Base-by-base conservation (phyloP, 2,888 invertebrate genomes). In the Polydrusus pterygomalis region DNA sequence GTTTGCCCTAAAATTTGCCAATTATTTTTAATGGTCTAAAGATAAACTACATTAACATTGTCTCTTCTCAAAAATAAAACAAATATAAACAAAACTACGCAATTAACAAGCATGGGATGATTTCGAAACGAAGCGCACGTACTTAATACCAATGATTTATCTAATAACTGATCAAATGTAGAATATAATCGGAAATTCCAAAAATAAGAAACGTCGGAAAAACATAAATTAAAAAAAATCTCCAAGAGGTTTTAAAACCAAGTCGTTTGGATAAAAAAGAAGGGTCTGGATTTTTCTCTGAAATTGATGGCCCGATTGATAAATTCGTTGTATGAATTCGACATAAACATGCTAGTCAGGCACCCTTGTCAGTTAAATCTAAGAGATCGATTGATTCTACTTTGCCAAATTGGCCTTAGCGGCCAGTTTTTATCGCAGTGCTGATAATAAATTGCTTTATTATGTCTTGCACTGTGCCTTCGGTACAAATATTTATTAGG, bases 331-430 rank as follows among this genome's bases (percentile, higher is more conserved):
- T 70, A 74, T 70, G 74, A 77, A 74, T 67, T 68, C 70, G 74
- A 62, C 74, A 77, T 77, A 70, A 77, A 77, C 74, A 77, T 77
- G 77, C 77, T 70, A 77, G 77, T 77, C 77, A 77, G 73, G 77
- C 73, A 62, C 68, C 68, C 71, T 68, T 64, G 74, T 75, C 70
- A 75, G 74, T 51, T 30, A 68, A 56, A 73, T 73, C 65, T 73
- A 73, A 43, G 30, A 62, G 70, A 75, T 75, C 75, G 70, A 70
- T 75, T 70, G 51, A 20, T 70, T 54, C 70, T 43, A 49, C 62
- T 70, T 64, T 75, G 75, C 75, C 70, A 75, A 75, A 70, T 70
- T 72, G 72, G 64, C 72, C 49, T 56, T 64, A 56, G 47, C 38
- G 72, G 64, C 51, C 45, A 20, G 40, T 74, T 74, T 73, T 73